Percentiles rank a stretch among this genome's conserved stretches.
Conservation (phyloP, 2,797 vertebrate species). For the Characodon lateralis region DNA sequence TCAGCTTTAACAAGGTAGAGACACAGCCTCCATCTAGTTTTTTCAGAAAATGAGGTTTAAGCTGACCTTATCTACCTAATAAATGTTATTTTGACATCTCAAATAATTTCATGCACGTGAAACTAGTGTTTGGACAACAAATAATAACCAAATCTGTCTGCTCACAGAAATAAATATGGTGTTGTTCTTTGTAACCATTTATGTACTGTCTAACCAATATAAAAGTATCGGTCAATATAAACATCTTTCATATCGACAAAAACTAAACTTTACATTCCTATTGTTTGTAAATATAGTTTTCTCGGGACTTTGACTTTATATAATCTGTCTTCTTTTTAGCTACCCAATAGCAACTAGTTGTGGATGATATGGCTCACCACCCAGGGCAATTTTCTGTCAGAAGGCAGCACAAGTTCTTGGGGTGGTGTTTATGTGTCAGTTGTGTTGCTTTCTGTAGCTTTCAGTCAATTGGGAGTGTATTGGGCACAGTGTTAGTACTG, state of each 20-base stretch:
- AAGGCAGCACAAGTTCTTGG: background rate
- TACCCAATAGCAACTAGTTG: background rate
- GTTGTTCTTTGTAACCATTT: background rate
- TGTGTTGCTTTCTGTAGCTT: too few species aligned
- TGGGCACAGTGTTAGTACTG: too few species aligned
- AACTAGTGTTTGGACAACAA: background rate
- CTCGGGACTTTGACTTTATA: background rate
- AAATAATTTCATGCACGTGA: background rate
- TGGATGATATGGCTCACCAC: too few species aligned
- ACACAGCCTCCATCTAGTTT: slow-evolving; percentile 64
- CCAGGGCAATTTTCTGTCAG: too few species aligned
- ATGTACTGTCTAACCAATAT: background rate
- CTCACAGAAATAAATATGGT: background rate
- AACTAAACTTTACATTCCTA: background rate
- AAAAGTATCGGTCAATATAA: background rate
- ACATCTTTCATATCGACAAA: background rate
- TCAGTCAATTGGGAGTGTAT: too few species aligned
- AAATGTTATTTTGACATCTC: background rate
- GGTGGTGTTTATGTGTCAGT: background rate
- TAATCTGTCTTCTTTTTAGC: background rate
- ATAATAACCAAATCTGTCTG: background rate
- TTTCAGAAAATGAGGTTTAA: background rate
- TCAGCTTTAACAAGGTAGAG: slow-evolving; percentile 56
- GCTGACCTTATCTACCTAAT: background rate
- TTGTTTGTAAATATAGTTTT: background rate